Evolutionary conservation across 2,113 vertebrate species (phyloP).

Genomic region (Hippolais icterina): DNA sequence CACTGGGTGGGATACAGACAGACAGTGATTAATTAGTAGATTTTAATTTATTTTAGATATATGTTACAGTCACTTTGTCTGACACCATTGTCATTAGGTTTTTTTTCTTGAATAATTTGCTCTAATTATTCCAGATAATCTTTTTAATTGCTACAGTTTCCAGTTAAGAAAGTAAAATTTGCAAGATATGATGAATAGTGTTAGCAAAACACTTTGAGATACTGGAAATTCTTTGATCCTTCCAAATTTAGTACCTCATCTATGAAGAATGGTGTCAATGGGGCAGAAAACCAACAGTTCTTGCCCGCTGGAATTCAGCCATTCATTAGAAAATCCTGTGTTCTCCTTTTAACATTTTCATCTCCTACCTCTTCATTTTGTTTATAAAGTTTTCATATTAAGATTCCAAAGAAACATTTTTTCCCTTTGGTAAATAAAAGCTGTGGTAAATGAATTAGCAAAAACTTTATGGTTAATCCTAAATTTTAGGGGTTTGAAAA

Average conservation of each 20-base stretch:
- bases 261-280: not conserved
- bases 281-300: not conserved
- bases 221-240: not conserved
- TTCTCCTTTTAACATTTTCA: not conserved
- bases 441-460: not conserved
- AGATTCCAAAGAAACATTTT: not conserved
- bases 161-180: not conserved
- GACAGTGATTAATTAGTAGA: slow-evolving; percentile 65
- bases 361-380: not conserved
- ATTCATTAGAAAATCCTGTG: not conserved
- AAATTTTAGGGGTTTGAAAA: not conserved
- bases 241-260: not conserved
- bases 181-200: not conserved
- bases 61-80: not conserved
- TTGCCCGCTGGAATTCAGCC: not conserved
- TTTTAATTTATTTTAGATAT: slow-evolving; percentile 42
- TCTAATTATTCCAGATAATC: not conserved
- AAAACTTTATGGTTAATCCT: not conserved
- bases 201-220: not conserved
- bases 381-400: not conserved
- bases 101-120: not conserved
- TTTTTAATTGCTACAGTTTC: not conserved
- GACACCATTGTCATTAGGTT: not conserved
- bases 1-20: not conserved
- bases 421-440: not conserved